phyloP scores from a whole-genome alignment of 92 coral and sea anemone genomes.

The Bergia sp. region DNA sequence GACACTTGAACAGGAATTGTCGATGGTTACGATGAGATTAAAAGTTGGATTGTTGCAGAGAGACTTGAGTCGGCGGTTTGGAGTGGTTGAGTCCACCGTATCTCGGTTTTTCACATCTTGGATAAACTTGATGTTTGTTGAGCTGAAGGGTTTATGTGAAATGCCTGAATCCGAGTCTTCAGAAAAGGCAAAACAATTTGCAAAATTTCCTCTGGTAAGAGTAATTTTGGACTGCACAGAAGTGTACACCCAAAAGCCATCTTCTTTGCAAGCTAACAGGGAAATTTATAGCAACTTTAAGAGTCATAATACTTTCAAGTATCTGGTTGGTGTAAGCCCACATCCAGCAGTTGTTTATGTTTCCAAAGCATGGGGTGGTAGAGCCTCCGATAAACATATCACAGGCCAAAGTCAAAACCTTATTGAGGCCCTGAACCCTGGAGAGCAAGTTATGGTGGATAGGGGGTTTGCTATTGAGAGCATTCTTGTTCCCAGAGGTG shows the following conservation, averaged over 20 bases:
- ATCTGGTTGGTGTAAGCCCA: constrained; percentile 45
- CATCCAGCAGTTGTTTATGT: constrained; percentile 50
- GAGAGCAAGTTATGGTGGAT: constrained; percentile 57
- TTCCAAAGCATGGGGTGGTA: constrained; percentile 48
- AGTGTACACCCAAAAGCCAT: constrained; percentile 47
- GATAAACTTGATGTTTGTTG: constrained; percentile 57
- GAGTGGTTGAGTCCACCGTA: constrained; percentile 41
- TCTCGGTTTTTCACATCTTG: constrained; percentile 54
- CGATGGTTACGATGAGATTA: constrained; percentile 47
- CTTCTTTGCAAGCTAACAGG: constrained; percentile 50
- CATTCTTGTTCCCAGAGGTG: constrained; percentile 56
- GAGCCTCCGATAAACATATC: constrained; percentile 44
- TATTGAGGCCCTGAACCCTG: constrained; percentile 41
- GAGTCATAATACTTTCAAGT: constrained; percentile 56
- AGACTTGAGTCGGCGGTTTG: constrained; percentile 49
- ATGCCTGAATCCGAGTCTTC: constrained; percentile 36
- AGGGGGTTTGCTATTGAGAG: constrained; percentile 59
- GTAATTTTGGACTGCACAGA: constrained; percentile 62
- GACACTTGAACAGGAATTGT: constrained; percentile 54
- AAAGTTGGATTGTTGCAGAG: constrained; percentile 48
- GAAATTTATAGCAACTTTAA: constrained; percentile 52
- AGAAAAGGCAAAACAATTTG: constrained; percentile 55
- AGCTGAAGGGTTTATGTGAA: constrained; percentile 44
- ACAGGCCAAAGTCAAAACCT: constrained; percentile 30
- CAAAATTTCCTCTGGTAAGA: constrained; percentile 49